phyloP scores from a whole-genome alignment of 1,140 invertebrate genomes.

The Pantala flavescens region DNA sequence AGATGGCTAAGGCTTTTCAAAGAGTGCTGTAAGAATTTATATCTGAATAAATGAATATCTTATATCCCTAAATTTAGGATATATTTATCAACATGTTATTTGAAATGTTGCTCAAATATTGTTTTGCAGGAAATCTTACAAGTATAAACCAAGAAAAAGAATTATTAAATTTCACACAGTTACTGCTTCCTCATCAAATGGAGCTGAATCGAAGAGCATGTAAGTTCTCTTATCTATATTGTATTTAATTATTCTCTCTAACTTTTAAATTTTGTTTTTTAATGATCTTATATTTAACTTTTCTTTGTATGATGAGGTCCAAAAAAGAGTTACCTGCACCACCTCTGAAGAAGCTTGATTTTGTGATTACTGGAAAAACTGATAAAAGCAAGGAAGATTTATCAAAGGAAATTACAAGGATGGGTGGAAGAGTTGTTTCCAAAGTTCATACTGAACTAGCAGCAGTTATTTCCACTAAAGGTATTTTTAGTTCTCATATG shows the following conservation, averaged over 20 bases:
- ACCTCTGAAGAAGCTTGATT: conserved; percentile 68
- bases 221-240: conserved; percentile 7
- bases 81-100: too few species aligned
- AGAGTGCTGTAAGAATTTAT: too few species aligned
- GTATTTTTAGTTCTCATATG: too few species aligned
- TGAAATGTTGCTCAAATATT: too few species aligned
- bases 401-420: conserved; percentile 53
- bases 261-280: conserved; percentile 34
- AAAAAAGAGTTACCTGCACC: conserved; percentile 46
- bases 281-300: conserved; percentile 25
- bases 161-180: conserved; percentile 49
- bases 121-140: conserved; percentile 44
- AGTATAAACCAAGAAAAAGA: conserved; percentile 49
- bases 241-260: not conserved
- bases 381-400: conserved; percentile 48
- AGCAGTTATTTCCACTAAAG: conserved; percentile 63
- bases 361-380: conserved; percentile 58
- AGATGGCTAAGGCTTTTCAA: too few species aligned
- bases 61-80: too few species aligned
- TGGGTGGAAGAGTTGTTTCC: conserved; percentile 62
- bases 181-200: conserved; percentile 28
- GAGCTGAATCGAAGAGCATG: not conserved
- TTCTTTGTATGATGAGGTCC: too few species aligned
- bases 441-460: conserved; percentile 55
- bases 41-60: too few species aligned